These are phyloP conservation scores for Epinotia nisella DNA, from an alignment of 2,888 invertebrate species.

Conservation along the genomic window DNA sequence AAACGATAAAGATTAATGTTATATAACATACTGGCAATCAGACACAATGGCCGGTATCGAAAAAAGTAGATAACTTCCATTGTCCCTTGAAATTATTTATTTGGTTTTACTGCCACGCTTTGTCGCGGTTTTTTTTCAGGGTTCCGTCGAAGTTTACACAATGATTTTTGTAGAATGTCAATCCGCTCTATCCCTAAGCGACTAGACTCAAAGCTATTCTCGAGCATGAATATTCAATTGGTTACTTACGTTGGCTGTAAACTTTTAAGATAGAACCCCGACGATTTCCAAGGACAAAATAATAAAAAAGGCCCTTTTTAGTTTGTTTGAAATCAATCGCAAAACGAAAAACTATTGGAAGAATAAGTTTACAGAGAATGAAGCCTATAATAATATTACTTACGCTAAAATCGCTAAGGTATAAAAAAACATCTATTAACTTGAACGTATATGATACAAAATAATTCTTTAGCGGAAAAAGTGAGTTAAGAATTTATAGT, in stretches of 20 bases:
- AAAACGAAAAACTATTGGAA: not conserved
- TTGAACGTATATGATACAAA: conserved; percentile 19
- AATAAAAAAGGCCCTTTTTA: not conserved
- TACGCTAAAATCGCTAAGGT: not conserved
- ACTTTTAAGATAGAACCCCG: conserved; percentile 18
- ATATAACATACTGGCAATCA: conserved; percentile 22
- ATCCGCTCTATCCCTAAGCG: conserved; percentile 18
- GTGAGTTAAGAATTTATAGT: conserved; percentile 34
- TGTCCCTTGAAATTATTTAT: conserved; percentile 26
- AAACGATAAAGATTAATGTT: conserved; percentile 27
- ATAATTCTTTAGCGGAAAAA: conserved; percentile 19
- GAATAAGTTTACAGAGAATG: not conserved
- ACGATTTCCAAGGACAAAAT: conserved; percentile 6
- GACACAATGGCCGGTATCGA: conserved; percentile 30
- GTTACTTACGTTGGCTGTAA: conserved; percentile 22
- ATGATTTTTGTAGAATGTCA: conserved; percentile 21
- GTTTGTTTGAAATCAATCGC: conserved; percentile 2
- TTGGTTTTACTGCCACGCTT: conserved; percentile 5
- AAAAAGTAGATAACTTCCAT: conserved; percentile 21
- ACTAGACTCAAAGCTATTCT: conserved; percentile 31
- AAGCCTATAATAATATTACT: not conserved
- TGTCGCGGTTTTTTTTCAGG: conserved; percentile 20
- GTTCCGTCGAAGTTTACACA: conserved; percentile 12
- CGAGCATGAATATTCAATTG: conserved; percentile 35
- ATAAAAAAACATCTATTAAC: conserved; percentile 12